Conservation (phyloP, 1,140 invertebrate species). For the Ostrea edulis region DNA sequence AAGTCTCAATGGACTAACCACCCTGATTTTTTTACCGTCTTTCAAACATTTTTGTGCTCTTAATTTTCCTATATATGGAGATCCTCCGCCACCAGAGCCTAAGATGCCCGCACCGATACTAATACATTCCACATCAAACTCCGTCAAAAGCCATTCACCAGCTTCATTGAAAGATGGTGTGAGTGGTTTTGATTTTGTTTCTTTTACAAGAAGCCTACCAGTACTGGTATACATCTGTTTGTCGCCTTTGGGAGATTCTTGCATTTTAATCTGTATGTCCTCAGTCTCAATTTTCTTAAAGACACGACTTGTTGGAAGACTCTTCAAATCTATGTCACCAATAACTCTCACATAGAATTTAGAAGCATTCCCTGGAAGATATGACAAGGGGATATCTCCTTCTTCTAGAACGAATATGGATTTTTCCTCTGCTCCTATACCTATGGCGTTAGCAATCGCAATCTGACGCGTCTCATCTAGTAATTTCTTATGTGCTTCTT, state of each 20-base stretch:
- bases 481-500: slow-evolving; percentile 61
- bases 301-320: background rate
- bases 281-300: background rate
- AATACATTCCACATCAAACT: slow-evolving; percentile 74
- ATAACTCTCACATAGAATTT: slow-evolving; percentile 69
- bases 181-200: slow-evolving; percentile 47
- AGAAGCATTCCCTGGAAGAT: slow-evolving; percentile 70
- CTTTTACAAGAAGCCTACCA: slow-evolving; percentile 43
- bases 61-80: slow-evolving; percentile 67
- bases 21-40: slow-evolving; percentile 69
- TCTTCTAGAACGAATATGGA: slow-evolving; percentile 65
- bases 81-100: slow-evolving; percentile 75
- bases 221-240: slow-evolving; percentile 56
- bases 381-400: slow-evolving; percentile 65
- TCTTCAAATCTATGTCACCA: slow-evolving; percentile 57
- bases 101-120: slow-evolving; percentile 73
- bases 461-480: slow-evolving; percentile 50
- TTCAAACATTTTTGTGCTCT: slow-evolving; percentile 59
- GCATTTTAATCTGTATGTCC: slow-evolving; percentile 23
- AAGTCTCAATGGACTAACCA: slow-evolving; percentile 63
- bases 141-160: slow-evolving; percentile 72
- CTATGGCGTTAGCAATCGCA: slow-evolving; percentile 55
- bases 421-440: slow-evolving; percentile 62
- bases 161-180: slow-evolving; percentile 55
- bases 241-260: slow-evolving; percentile 45